Percentiles rank a stretch among this genome's conserved stretches.
Conservation (phyloP, 2,797 vertebrate species). For the Prunella strophiata region DNA sequence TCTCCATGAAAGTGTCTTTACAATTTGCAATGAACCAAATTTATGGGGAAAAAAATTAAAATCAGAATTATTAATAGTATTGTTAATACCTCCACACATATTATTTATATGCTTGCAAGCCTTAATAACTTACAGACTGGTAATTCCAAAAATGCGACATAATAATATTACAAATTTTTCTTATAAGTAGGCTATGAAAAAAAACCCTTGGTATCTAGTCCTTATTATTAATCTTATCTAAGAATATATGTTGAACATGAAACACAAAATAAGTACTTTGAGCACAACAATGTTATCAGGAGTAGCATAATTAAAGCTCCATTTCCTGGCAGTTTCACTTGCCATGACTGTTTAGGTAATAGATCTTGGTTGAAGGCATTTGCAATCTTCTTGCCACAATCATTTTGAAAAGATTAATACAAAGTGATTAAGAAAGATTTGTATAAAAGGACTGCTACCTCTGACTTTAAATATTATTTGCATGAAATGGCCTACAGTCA, state of each 20-base stretch:
- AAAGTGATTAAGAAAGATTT: background rate
- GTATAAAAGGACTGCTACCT: background rate
- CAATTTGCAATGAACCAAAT: background rate
- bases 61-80: background rate
- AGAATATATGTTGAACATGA: background rate
- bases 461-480: background rate
- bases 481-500: background rate
- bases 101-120: background rate
- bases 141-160: background rate
- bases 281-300: background rate
- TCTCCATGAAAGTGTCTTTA: background rate
- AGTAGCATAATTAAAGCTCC: background rate
- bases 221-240: background rate
- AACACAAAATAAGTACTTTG: background rate
- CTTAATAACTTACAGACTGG: background rate
- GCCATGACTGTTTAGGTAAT: background rate
- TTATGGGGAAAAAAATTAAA: rapidly evolving
- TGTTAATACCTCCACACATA: background rate
- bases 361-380: background rate
- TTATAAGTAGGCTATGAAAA: background rate
- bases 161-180: background rate
- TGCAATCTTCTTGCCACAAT: background rate
- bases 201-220: rapidly evolving
- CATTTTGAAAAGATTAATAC: background rate
- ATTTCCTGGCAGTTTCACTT: background rate